Evolutionary conservation across 1,140 invertebrate species (phyloP), one percentile per base, ranked within the genome.

Genomic region (Mylabris phalerata): DNA sequence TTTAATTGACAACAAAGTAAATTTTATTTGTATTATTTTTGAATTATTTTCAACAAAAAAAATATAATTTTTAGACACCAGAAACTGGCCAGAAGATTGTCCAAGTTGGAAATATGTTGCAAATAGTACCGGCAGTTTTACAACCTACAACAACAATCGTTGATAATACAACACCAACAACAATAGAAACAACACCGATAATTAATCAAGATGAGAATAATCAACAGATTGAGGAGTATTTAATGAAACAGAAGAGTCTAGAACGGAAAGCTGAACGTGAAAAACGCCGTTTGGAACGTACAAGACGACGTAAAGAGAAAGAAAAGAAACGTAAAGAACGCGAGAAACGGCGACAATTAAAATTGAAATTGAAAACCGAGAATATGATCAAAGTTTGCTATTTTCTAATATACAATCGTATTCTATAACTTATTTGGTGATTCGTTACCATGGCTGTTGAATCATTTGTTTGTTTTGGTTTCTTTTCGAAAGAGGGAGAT

Each of bases 101-200:
- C 0, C 73, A 80, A 75, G 75, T 82, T 10, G 81, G 81, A 10
- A 81, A 83, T 64, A 77, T 82, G 62, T 67, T 83, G 1, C 80
- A 82, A 71, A 80, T 83, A 11, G 74, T 81, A 6, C 80, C 80
- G 2, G 55, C 51, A 4, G 45, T 59, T 32, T 5, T 46, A n/a
- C 45, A 61, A 25, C 13, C 61, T 38, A 9, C 42, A 13, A 44
- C 39, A 19, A 48, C 49, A 7, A 32, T 39, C 1, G 13, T 54
- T 5, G 11, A 19, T 54, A 5, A 41, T 19, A 2, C 24, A 45
- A 44, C 9, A 46, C 47, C 24, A 54, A 27, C 7, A 40, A 60
- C 51, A 42, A 48, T 32, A 55, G 49, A 49, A 48, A 44, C 19
- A 52, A 19, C 9, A 48, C 26, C 10, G 39, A 26, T n/a, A 7